Base-by-base conservation (phyloP, 2,888 invertebrate species). In the Thecocarcelia acutangulata region DNA sequence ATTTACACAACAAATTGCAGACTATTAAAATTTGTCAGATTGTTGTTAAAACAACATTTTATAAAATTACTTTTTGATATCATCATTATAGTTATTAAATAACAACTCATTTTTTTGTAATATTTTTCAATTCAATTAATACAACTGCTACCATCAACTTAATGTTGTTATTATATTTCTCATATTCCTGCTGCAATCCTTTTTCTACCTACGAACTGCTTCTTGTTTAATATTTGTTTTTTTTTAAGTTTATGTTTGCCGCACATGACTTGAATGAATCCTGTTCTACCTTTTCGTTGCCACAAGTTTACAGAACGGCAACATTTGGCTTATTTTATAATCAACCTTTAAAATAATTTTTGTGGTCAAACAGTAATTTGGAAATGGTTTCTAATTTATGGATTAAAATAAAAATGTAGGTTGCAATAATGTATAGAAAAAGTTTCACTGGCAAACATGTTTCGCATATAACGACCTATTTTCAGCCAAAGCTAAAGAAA, bases 231-330 rank as follows among this genome's bases (percentile, higher is more conserved):
- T 21, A 11, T 24, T 66, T 48, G 24, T 46, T 61, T 28, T 9
- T 52, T 63, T 37, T 61, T 37, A 61, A 33, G 1, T 69, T 77
- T 63, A 69, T 54, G 46, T 15, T 13, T 17, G 17, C 3, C 37
- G 63, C 33, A 77, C 76, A 46, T 77, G 76, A 56, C 63, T 54
- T 33, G 61, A 70, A 70, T 33, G 61, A 70, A 70, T 59, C 15
- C 13, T 33, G 15, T 37, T 48, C 19, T 15, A 48, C 28, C 46
- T 46, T 56, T 69, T 54, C 40, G 11, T 48, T 42, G 12, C 9
- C 44, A 13, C 40, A 69, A 37, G 19, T 13, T 2, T 42, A 52
- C 33, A 37, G n/a, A 58, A 40, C 28, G 37, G 33, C 15, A 54
- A 54, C 48, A 75, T 52, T 66, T 42, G 28, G 28, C n/a, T 42